Percentiles rank a stretch among this genome's conserved stretches.
Evolutionary conservation across 2,888 invertebrate genomes (phyloP).

Genomic region (Congeria kusceri): DNA sequence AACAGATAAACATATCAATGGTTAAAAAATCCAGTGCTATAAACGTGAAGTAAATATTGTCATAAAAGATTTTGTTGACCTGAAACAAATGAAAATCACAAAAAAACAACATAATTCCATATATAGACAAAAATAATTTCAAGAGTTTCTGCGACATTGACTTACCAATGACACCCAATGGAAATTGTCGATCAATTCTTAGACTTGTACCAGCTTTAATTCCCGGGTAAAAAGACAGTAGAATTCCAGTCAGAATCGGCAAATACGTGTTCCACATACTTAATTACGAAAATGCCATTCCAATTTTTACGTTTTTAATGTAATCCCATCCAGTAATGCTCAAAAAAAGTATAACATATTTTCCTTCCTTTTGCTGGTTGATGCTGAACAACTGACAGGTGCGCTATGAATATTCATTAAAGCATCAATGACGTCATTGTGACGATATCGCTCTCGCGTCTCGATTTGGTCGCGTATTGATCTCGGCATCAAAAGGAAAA

Average conservation of each 20-base stretch:
- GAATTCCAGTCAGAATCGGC: conserved; percentile 55
- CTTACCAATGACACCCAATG: conserved; percentile 66
- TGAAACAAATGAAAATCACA: background rate
- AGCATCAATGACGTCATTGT: conserved; percentile 60
- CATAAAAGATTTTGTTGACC: too few species aligned
- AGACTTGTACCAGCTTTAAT: conserved; percentile 43
- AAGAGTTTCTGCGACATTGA: conserved; percentile 58
- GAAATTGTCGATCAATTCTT: conserved; percentile 60
- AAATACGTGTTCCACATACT: conserved; percentile 58
- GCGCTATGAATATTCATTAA: conserved; percentile 70
- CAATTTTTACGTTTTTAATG: conserved; percentile 7
- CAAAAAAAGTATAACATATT: conserved; percentile 53
- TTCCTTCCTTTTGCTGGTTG: conserved; percentile 49
- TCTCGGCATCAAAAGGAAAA: conserved; percentile 29
- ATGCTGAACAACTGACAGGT: conserved; percentile 68
- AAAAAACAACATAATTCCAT: conserved; percentile 3
- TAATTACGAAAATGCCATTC: conserved; percentile 56
- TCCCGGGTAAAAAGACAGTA: conserved; percentile 51
- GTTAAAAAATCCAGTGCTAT: background rate
- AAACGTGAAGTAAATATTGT: background rate
- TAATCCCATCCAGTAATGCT: conserved; percentile 37
- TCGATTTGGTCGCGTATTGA: conserved; percentile 31
- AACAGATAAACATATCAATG: too few species aligned
- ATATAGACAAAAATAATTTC: conserved; percentile 25
- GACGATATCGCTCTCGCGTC: conserved; percentile 54